Percentiles rank a stretch among this genome's conserved stretches.
These are phyloP conservation scores for Antechinus flavipes DNA, from an alignment of 2,113 vertebrate genomes.

Conservation along the genomic window DNA sequence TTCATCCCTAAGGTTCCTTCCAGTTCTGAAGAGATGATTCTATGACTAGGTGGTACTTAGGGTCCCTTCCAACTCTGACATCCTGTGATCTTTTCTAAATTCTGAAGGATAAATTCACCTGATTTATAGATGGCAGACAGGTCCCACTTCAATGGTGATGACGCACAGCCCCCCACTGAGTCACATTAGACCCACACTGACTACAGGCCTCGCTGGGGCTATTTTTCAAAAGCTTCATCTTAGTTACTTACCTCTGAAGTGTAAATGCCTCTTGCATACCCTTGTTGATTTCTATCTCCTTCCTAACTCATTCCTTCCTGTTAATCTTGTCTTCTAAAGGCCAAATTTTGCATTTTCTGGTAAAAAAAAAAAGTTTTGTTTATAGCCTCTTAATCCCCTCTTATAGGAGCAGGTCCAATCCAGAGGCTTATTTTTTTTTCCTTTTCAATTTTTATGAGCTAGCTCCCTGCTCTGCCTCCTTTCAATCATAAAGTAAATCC, in stretches of 20 bases:
- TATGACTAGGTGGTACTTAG: neutral
- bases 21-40: neutral
- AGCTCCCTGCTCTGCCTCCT: neutral
- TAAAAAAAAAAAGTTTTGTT: neutral
- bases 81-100: constrained; percentile 6
- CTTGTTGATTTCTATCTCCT: constrained; percentile 31
- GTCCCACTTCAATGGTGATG: constrained; percentile 45
- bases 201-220: constrained; percentile 1
- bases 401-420: constrained; percentile 21
- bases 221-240: constrained; percentile 29
- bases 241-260: neutral
- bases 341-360: constrained; percentile 23
- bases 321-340: constrained; percentile 31
- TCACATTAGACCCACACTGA: constrained; percentile 26
- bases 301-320: neutral
- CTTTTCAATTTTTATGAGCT: neutral
- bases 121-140: constrained; percentile 33
- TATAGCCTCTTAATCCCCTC: constrained; percentile 42
- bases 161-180: constrained; percentile 29
- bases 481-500: neutral
- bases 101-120: neutral
- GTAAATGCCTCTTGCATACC: constrained; percentile 14
- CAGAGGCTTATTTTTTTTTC: neutral
- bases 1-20: neutral
- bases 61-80: neutral